These are phyloP conservation scores for Psittacula derbiana DNA, from an alignment of 2,797 vertebrate genomes.

Conservation along the genomic window DNA sequence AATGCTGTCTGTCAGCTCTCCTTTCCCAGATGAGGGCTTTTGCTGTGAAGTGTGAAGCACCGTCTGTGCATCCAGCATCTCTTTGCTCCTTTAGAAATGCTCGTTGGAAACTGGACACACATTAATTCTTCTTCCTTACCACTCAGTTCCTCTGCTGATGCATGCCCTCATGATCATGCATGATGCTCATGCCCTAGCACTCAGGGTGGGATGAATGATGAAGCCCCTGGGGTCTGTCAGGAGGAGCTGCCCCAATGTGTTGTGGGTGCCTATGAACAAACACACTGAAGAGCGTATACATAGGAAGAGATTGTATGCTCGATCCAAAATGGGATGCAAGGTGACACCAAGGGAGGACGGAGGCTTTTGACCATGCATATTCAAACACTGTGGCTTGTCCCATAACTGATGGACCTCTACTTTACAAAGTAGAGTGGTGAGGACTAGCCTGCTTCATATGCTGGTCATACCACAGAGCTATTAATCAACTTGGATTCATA, in stretches of 20 bases:
- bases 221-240: not conserved
- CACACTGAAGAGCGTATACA: fast-evolving
- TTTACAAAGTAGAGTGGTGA: not conserved
- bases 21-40: not conserved
- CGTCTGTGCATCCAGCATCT: not conserved
- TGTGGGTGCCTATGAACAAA: not conserved
- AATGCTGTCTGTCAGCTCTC: constrained; percentile 28
- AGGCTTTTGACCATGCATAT: not conserved
- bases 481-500: not conserved
- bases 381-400: fast-evolving
- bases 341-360: fast-evolving
- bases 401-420: not conserved
- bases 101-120: fast-evolving
- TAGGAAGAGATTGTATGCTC: not conserved
- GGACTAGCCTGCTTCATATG: fast-evolving
- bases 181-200: not conserved
- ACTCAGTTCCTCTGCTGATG: fast-evolving
- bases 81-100: not conserved
- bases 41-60: not conserved
- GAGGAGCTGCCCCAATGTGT: fast-evolving
- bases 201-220: not conserved
- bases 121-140: not conserved
- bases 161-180: too few species aligned
- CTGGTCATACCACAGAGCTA: not conserved
- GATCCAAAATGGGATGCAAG: fast-evolving